A percentile compares a stretch with the other conserved stretches of the same genome.
phyloP scores from a whole-genome alignment of 2,888 invertebrate species.

The Ormyrus thymus region DNA sequence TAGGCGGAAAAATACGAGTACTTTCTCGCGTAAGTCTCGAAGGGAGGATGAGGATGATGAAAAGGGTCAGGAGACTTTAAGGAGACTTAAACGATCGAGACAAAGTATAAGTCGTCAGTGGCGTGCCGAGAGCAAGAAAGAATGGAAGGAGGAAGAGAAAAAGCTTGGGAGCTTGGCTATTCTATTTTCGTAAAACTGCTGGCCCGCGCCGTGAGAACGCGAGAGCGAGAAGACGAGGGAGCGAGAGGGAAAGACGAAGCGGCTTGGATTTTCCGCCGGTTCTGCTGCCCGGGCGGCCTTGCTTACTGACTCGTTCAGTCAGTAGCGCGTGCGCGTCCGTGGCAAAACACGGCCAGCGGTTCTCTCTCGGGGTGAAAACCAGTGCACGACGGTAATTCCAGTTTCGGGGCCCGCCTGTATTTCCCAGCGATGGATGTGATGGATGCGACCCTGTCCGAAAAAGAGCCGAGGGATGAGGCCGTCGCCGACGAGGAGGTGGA shows the following conservation, averaged over 20 bases:
- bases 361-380: not conserved
- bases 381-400: not conserved
- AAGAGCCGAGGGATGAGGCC: constrained; percentile 52
- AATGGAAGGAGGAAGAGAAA: not conserved
- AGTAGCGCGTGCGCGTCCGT: not conserved
- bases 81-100: constrained; percentile 4
- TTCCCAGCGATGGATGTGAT: constrained; percentile 67
- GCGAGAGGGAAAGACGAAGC: not conserved
- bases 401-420: constrained; percentile 8
- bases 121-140: constrained; percentile 1
- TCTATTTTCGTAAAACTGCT: constrained; percentile 40
- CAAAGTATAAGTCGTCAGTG: constrained; percentile 28
- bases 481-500: constrained; percentile 53
- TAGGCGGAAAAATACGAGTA: too few relatives aligned
- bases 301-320: not conserved
- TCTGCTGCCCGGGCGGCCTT: not conserved
- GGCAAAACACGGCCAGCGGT: not conserved
- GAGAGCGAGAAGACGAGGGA: constrained; percentile 1
- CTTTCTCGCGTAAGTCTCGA: too few relatives aligned
- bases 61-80: not conserved
- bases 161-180: not conserved
- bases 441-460: constrained; percentile 66
- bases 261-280: constrained; percentile 36
- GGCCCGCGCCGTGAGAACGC: not conserved
- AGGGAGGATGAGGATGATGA: too few relatives aligned